Evolutionary conservation across 2,888 invertebrate species (phyloP).

Genomic region (Sympetrum striolatum): DNA sequence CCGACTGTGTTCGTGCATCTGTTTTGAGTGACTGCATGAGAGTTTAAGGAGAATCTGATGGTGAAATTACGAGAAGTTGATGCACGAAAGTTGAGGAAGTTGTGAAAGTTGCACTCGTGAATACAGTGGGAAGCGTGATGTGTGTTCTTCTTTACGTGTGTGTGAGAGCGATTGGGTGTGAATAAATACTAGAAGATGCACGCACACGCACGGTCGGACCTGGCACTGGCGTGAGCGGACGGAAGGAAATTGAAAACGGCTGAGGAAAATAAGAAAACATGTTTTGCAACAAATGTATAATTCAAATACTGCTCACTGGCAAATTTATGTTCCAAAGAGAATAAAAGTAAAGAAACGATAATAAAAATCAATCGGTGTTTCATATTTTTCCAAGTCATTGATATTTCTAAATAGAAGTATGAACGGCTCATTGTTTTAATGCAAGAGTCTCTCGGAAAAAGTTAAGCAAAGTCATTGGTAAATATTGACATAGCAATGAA

Average conservation of each 20-base stretch:
- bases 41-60: too few relatives aligned
- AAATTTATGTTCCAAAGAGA: constrained; percentile 28
- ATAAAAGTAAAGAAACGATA: constrained; percentile 9
- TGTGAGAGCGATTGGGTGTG: too few relatives aligned
- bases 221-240: neutral
- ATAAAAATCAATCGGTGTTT: neutral
- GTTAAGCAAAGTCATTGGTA: too few relatives aligned
- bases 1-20: too few relatives aligned
- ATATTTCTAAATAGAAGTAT: too few relatives aligned
- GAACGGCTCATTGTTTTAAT: too few relatives aligned
- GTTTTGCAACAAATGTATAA: neutral
- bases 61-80: too few relatives aligned
- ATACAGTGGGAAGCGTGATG: neutral
- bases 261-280: neutral
- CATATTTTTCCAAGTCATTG: too few relatives aligned
- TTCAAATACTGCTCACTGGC: constrained; percentile 27
- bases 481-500: too few relatives aligned
- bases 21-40: too few relatives aligned
- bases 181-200: neutral
- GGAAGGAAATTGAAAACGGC: neutral
- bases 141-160: neutral
- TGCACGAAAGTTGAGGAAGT: neutral
- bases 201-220: neutral
- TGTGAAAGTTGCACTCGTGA: neutral
- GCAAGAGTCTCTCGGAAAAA: too few relatives aligned